phyloP scores from a whole-genome alignment of 2,113 vertebrate genomes.

The Leuciscus idus region DNA sequence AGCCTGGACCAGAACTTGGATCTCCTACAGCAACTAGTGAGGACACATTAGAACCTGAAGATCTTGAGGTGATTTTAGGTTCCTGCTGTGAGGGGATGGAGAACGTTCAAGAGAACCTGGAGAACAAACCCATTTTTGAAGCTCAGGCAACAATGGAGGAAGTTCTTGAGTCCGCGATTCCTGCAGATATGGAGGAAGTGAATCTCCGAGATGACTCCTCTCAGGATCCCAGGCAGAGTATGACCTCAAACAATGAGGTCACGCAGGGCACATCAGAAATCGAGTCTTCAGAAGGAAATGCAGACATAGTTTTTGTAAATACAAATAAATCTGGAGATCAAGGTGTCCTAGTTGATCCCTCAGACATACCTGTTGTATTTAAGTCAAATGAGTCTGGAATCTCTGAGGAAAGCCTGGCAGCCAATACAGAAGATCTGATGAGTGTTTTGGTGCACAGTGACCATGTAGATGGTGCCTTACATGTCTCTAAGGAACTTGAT shows the following conservation, averaged over 20 bases:
- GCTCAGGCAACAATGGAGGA: neutral
- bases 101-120: neutral
- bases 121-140: neutral
- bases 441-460: neutral
- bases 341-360: neutral
- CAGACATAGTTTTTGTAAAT: neutral
- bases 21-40: constrained; percentile 41
- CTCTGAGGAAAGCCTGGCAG: neutral
- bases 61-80: neutral
- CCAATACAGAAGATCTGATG: constrained; percentile 13
- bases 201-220: neutral
- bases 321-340: constrained; percentile 5
- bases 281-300: neutral
- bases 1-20: constrained; percentile 48
- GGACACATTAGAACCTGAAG: constrained; percentile 52
- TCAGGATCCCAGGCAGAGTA: neutral
- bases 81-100: neutral
- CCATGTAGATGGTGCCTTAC: constrained; percentile 4
- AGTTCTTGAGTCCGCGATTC: neutral
- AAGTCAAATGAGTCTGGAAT: neutral
- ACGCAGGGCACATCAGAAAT: neutral
- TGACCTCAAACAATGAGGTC: neutral
- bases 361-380: neutral
- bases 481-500: neutral
- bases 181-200: neutral